A percentile compares a stretch with the other conserved stretches of the same genome.
Evolutionary conservation across 2,113 vertebrate species (phyloP).

Genomic region (Meriones unguiculatus): DNA sequence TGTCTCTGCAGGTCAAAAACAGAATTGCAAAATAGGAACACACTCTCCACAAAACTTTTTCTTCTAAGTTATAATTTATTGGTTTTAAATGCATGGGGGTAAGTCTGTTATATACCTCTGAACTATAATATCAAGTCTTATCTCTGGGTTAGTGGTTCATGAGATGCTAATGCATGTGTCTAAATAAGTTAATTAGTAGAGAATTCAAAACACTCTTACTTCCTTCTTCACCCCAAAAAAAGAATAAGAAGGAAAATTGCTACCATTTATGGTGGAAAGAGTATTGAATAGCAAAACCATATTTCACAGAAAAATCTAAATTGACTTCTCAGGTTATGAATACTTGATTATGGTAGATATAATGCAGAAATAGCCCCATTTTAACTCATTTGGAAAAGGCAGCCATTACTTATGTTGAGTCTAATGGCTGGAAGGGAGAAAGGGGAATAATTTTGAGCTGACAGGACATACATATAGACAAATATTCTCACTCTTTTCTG

Average conservation of each 20-base stretch:
- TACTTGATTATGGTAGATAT: conserved; percentile 50
- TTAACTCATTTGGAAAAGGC: conserved; percentile 44
- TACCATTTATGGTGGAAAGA: conserved; percentile 18
- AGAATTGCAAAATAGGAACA: neutral
- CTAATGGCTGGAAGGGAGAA: conserved; percentile 24
- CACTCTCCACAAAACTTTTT: neutral
- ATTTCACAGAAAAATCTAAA: conserved; percentile 67
- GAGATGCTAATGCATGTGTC: conserved; percentile 2
- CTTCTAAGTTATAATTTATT: neutral
- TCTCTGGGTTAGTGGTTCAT: neutral
- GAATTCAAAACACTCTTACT: conserved; percentile 55
- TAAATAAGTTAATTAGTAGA: conserved; percentile 37
- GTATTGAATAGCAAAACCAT: conserved; percentile 64
- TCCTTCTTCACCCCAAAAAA: neutral
- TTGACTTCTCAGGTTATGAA: conserved; percentile 67
- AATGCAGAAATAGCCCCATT: conserved; percentile 50
- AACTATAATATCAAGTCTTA: neutral
- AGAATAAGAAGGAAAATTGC: conserved; percentile 39
- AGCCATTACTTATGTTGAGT: conserved; percentile 38
- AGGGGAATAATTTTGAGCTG: conserved; percentile 36
- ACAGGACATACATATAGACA: neutral
- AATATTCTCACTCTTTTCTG: neutral
- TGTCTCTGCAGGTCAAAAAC: neutral
- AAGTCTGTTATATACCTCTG: neutral
- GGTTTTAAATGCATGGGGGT: neutral